Percentiles rank a stretch among this genome's conserved stretches.
Evolutionary conservation across 1,140 invertebrate genomes (phyloP).

Genomic region (Platyura marginata): DNA sequence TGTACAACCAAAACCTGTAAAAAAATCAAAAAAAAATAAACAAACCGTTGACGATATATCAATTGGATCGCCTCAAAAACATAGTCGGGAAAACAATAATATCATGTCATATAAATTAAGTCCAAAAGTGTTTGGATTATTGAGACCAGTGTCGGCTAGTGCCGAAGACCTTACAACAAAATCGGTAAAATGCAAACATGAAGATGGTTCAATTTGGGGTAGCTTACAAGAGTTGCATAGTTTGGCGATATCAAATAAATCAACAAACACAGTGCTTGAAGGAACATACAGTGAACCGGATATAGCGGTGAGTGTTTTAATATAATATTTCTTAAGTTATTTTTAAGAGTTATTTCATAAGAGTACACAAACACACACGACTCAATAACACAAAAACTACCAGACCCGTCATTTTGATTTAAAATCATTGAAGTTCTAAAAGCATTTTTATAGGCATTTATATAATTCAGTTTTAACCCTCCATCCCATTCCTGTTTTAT

Average conservation of each 20-base stretch:
- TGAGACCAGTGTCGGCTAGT: conserved; percentile 29
- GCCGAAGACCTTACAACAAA: conserved; percentile 29
- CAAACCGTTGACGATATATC: conserved; percentile 5
- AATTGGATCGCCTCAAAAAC: conserved; percentile 16
- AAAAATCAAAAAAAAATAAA: conserved; percentile 18
- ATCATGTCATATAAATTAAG: conserved; percentile 28
- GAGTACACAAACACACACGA: too few relatives aligned
- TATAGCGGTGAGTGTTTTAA: conserved; percentile 20
- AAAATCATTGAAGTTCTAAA: too few relatives aligned
- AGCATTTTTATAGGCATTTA: too few relatives aligned
- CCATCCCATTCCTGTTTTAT: not conserved
- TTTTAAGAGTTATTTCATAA: too few relatives aligned
- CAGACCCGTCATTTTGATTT: too few relatives aligned
- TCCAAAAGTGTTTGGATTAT: conserved; percentile 33
- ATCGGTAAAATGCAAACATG: conserved; percentile 10
- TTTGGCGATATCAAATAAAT: not conserved
- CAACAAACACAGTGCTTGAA: conserved; percentile 5
- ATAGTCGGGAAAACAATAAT: conserved; percentile 8
- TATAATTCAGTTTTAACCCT: too few relatives aligned
- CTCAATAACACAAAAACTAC: too few relatives aligned
- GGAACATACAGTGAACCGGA: conserved; percentile 25
- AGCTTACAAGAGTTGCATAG: conserved; percentile 34
- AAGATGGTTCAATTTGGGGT: conserved; percentile 28
- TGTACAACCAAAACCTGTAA: conserved; percentile 14
- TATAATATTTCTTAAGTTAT: too few relatives aligned